Base-by-base conservation (phyloP, 2,888 invertebrate species). In the Leptinotarsa tumamoca region DNA sequence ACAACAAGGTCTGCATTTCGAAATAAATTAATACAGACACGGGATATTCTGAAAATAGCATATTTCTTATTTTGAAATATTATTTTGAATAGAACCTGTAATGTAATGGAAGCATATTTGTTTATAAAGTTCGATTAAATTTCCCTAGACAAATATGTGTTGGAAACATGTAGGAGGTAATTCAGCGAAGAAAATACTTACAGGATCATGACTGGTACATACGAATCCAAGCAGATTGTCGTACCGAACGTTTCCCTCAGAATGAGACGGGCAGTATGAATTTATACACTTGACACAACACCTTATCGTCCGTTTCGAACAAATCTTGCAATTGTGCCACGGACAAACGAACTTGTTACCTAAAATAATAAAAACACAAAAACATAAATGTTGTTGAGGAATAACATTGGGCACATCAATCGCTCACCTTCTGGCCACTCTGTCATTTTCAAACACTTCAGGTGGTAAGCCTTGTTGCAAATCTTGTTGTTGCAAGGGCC, bases 231-330 rank as follows among this genome's bases (percentile, higher is more conserved):
- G 77, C 14, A 84, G 77, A 73, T 84, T 83, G 72, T 87, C 87
- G 75, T 87, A 84, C 69, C 87, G 82, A 21, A 89, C 82, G 74
- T 87, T 87, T n/a, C 87, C 87, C 49, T 87, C 84, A 0, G 87
- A 86, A 84, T 89, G 89, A 33, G 83, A 77, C 3, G 88, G 87
- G 78, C 89, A 89, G 79, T 85, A 89, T 1, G 89, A 87, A 77
- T 87, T 87, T 66, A 85, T 82, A 77, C 89, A 89, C 77, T 85
- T 86, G 13, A 85, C 83, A 77, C 89, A 89, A 78, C 87, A 87
- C 69, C 88, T 82, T 33, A 86, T 86, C 13, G 88, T 88, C 51
- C 88, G 81, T 78, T 88, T 88, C 4, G 85, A 80, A 77, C 89
- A 89, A 51, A 85, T 76, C 72, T 87, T 87, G 77, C 89, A 89